These are phyloP conservation scores for Trichoplusia ni DNA, from an alignment of 1,140 invertebrate species.

Conservation along the genomic window DNA sequence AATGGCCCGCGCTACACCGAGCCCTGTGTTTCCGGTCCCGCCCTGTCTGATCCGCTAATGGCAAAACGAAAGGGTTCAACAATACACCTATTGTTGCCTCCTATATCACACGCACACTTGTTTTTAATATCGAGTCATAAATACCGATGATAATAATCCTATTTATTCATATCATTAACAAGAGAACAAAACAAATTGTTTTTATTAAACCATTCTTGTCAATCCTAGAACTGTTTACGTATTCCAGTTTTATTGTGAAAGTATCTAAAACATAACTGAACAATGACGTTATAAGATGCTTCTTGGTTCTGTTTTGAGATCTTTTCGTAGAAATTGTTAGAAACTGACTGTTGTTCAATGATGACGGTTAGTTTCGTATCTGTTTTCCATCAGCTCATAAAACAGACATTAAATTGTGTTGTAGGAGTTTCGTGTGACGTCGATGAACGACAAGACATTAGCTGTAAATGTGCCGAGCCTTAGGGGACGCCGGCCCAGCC, in stretches of 20 bases:
- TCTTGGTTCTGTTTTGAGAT: constrained; percentile 9
- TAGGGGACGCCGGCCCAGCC: constrained; percentile 13
- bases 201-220: no score
- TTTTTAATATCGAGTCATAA: background rate
- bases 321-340: background rate
- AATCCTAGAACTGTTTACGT: no score
- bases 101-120: background rate
- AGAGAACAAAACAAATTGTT: no score
- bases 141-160: background rate
- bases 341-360: no score
- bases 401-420: constrained; percentile 11
- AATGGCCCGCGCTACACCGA: constrained; percentile 13
- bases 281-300: no score
- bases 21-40: constrained; percentile 62
- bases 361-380: no score
- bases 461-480: constrained; percentile 18
- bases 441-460: constrained; percentile 4
- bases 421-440: background rate
- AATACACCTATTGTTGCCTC: constrained; percentile 37
- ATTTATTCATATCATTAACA: no score
- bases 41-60: constrained; percentile 64
- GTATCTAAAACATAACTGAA: no score
- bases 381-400: constrained; percentile 15
- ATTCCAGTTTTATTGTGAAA: no score
- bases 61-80: constrained; percentile 50